Percentiles rank a stretch among this genome's conserved stretches.
These are phyloP conservation scores for Druceiella hillmani DNA, from an alignment of 2,888 invertebrate genomes.

Conservation along the genomic window DNA sequence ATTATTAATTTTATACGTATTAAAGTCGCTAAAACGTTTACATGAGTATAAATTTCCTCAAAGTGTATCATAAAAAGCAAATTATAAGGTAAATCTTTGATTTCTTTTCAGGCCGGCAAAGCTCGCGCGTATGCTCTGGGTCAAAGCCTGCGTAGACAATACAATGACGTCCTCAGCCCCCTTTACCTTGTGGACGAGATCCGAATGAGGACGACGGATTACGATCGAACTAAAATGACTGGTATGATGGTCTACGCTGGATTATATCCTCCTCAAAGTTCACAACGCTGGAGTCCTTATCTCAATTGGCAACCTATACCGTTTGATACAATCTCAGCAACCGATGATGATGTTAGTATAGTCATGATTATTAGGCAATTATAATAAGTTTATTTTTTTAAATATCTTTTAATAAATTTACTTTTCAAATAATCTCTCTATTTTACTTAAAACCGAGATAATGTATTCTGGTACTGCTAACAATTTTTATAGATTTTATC, in stretches of 20 bases:
- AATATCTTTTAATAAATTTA: too few relatives aligned
- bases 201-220: conserved; percentile 48
- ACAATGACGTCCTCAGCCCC: neutral
- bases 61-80: too few relatives aligned
- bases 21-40: too few relatives aligned
- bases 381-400: too few relatives aligned
- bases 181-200: conserved; percentile 26
- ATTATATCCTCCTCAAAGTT: conserved; percentile 45
- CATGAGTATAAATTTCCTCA: too few relatives aligned
- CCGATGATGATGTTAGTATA: conserved; percentile 17
- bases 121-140: neutral
- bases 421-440: too few relatives aligned
- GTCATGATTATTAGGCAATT: too few relatives aligned
- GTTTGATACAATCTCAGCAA: conserved; percentile 11
- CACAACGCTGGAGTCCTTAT: conserved; percentile 36
- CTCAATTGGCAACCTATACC: conserved; percentile 56
- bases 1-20: too few relatives aligned
- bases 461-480: too few relatives aligned
- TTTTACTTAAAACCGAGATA: too few relatives aligned
- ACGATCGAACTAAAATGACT: conserved; percentile 58
- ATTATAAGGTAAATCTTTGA: too few relatives aligned
- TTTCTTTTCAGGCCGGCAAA: neutral
- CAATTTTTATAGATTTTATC: too few relatives aligned
- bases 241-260: conserved; percentile 54
- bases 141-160: neutral